Base-by-base conservation (phyloP, 1,140 invertebrate species). In the Diachasma alloeum region DNA sequence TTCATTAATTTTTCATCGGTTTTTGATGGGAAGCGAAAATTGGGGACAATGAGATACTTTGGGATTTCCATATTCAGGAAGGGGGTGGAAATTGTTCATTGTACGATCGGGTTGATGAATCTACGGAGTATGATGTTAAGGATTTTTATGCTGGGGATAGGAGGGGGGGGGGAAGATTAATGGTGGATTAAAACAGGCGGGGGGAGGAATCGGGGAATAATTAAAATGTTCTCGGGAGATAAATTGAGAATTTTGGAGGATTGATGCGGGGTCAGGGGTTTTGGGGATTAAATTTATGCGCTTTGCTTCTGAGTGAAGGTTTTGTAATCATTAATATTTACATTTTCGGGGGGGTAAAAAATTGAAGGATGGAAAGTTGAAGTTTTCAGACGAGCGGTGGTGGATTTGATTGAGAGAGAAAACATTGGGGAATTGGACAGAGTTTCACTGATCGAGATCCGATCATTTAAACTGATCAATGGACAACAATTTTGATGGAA, bases 1-100 rank as follows among this genome's bases (percentile, higher is more conserved):
- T 39, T 74, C 37, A 74, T 74, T 74, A 67, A 74, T 74, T 74
- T 74, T 74, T 74, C 72, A 74, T 66, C 48, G 71, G 31, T 10
- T 63, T 63, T 63, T 63, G 59, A 63, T 15, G 59, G 19, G 24
- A 26, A 3, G 48, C 2, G 48, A 53, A 53, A 53, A 53, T 13
- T 53, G 48, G 48, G 48, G 15, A 53, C 48, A 53, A 53, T 53
- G 48, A 17, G 48, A 53, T 17, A 53, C 48, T 53, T 19, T 19
- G 48, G 9, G 48, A 53, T 53, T 53, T 53, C 48, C 48, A 53
- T 53, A 53, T 53, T 53, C n/a, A 6, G 48, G 17, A 17, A 1
- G 48, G 9, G 48, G 48, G n/a, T 17, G 48, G 9, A 53, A 53
- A 53, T 53, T 53, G 48, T 17, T 53, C 48, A 53, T 53, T 53